Evolutionary conservation across 2,888 invertebrate species (phyloP).

Genomic region (Cheiracanthium punctorium): DNA sequence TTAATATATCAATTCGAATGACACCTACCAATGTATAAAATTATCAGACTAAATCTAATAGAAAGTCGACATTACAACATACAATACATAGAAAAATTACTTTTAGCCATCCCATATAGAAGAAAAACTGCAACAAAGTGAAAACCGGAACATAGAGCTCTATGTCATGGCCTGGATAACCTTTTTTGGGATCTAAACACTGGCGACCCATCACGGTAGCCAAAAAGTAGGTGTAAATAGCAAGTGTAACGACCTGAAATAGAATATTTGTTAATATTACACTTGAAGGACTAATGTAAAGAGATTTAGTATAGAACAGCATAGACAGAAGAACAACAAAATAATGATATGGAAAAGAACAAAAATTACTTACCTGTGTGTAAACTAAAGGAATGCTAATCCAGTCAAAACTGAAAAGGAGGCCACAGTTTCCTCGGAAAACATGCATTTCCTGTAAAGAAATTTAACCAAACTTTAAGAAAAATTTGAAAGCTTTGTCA

Average conservation of each 20-base stretch:
- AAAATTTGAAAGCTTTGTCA: no score
- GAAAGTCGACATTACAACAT: no score
- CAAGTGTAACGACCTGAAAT: conserved; percentile 80
- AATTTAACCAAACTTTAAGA: no score
- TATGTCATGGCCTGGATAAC: conserved; percentile 75
- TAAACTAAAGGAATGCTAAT: conserved; percentile 81
- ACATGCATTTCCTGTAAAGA: conserved; percentile 80
- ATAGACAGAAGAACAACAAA: no score
- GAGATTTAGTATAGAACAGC: conserved; percentile 16
- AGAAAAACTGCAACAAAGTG: conserved; percentile 81
- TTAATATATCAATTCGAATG: no score
- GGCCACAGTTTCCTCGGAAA: conserved; percentile 79
- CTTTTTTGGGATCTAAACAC: conserved; percentile 77
- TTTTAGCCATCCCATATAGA: conserved; percentile 82
- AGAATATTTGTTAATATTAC: no score
- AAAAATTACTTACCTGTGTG: conserved; percentile 78
- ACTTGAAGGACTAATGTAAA: background rate
- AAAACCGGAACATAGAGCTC: conserved; percentile 81
- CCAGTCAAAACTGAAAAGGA: conserved; percentile 81
- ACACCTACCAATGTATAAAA: background rate
- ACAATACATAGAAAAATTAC: no score
- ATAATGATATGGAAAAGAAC: no score
- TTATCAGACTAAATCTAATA: background rate
- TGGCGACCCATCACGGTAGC: conserved; percentile 80
- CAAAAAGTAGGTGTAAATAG: conserved; percentile 81